These are phyloP conservation scores for Madoqua kirkii DNA, from an alignment of 2,113 vertebrate species.

Conservation along the genomic window DNA sequence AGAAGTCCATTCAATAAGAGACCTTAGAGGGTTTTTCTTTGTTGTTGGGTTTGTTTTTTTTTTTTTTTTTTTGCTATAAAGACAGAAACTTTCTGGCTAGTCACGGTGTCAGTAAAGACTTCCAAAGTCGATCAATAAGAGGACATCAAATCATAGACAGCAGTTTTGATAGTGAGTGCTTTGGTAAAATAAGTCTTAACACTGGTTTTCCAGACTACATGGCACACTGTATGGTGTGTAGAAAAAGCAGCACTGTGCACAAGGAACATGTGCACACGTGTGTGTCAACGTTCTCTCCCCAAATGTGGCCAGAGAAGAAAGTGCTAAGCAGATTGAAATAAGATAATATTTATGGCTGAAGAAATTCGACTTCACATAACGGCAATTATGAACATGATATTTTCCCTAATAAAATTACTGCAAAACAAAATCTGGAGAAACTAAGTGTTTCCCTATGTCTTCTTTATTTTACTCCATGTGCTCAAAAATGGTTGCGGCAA, in stretches of 20 bases:
- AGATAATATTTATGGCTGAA: constrained; percentile 64
- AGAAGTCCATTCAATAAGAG: neutral
- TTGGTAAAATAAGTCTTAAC: neutral
- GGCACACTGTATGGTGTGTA: fast-evolving
- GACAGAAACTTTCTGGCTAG: neutral
- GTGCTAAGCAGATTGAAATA: constrained; percentile 31
- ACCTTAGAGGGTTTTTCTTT: neutral
- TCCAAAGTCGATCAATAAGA: neutral
- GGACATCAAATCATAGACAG: neutral
- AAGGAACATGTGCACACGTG: neutral
- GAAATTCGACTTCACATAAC: constrained; percentile 60
- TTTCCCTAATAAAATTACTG: constrained; percentile 64
- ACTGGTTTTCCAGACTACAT: neutral
- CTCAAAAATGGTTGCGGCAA: constrained; percentile 15
- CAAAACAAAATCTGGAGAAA: constrained; percentile 60
- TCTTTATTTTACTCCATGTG: constrained; percentile 39
- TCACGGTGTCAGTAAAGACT: neutral
- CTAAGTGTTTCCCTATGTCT: constrained; percentile 53
- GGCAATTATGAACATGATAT: constrained; percentile 71
- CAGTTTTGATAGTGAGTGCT: neutral
- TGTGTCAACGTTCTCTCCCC: neutral
- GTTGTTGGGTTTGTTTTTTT: neutral
- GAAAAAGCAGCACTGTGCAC: neutral
- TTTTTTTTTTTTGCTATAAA: neutral
- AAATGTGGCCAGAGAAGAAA: constrained; percentile 32